A percentile compares a stretch with the other conserved stretches of the same genome.
Conservation (phyloP, 2,888 invertebrate genomes). For the Amphipoea lucens region DNA sequence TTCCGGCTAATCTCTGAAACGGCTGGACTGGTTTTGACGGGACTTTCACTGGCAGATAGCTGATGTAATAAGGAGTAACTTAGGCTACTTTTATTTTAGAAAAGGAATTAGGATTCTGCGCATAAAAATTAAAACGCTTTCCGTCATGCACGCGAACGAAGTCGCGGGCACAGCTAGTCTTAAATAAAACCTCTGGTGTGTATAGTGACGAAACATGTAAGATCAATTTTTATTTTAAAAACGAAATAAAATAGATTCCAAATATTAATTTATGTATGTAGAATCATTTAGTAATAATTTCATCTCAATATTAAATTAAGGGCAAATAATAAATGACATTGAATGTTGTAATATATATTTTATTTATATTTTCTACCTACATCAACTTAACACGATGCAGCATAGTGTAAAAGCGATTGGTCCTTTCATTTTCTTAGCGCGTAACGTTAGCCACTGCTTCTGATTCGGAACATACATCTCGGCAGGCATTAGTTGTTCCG, state of each 20-base stretch:
- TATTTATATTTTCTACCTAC: slow-evolving; percentile 57
- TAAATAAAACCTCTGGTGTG: not conserved
- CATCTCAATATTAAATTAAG: slow-evolving; percentile 21
- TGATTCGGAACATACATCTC: slow-evolving; percentile 98
- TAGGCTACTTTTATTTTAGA: too few relatives aligned
- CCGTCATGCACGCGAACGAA: too few relatives aligned
- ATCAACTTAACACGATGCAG: slow-evolving; percentile 77
- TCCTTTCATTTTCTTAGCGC: slow-evolving; percentile 90
- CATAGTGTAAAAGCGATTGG: slow-evolving; percentile 82
- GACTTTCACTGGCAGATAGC: too few relatives aligned
- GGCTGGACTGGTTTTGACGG: too few relatives aligned
- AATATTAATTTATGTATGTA: slow-evolving; percentile 8
- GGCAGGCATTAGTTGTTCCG: slow-evolving; percentile 94
- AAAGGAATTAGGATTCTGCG: too few relatives aligned
- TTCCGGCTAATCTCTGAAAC: too few relatives aligned
- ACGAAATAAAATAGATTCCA: not conserved
- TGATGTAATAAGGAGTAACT: too few relatives aligned
- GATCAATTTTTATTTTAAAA: slow-evolving; percentile 13
- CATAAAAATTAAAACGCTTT: too few relatives aligned
- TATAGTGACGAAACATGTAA: not conserved
- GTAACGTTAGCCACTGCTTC: slow-evolving; percentile 95
- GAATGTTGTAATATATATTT: slow-evolving; percentile 61
- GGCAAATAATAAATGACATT: slow-evolving; percentile 45
- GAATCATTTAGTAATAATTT: slow-evolving; percentile 24
- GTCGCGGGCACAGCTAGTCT: too few relatives aligned